Evolutionary conservation across 1,140 invertebrate species (phyloP).

Genomic region (Neomicropteryx cornuta): DNA sequence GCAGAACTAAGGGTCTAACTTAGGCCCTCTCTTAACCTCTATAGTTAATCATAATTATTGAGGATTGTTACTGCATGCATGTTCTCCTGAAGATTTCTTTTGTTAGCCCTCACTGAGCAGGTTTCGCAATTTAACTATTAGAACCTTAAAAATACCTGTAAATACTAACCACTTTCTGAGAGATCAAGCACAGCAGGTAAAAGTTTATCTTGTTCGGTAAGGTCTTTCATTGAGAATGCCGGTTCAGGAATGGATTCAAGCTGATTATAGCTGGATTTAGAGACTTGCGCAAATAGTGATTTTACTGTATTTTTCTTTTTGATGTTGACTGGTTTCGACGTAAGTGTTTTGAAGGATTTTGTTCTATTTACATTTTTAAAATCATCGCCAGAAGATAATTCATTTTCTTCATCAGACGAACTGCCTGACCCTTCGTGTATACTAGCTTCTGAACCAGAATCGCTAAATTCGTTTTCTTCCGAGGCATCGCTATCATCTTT

Average conservation of each 20-base stretch:
- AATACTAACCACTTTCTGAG: constrained; percentile 36
- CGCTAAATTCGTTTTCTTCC: constrained; percentile 29
- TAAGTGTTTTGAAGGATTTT: constrained; percentile 14
- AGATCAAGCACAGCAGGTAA: constrained; percentile 33
- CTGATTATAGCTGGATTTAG: constrained; percentile 19
- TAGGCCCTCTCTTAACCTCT: too few relatives aligned
- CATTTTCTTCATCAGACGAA: constrained; percentile 24
- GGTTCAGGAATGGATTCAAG: constrained; percentile 12
- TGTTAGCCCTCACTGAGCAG: neutral
- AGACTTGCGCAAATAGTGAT: constrained; percentile 21
- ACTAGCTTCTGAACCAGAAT: constrained; percentile 36
- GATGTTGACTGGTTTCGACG: constrained; percentile 7
- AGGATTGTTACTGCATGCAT: constrained; percentile 2
- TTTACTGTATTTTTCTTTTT: constrained; percentile 14
- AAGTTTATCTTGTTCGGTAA: constrained; percentile 35
- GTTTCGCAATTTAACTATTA: constrained; percentile 4
- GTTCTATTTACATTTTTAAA: constrained; percentile 9
- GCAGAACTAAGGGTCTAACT: too few relatives aligned
- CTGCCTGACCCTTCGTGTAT: constrained; percentile 22
- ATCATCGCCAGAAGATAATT: constrained; percentile 23
- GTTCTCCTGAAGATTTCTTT: constrained; percentile 4
- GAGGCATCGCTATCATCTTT: constrained; percentile 25
- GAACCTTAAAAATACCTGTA: neutral
- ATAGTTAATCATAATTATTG: constrained; percentile 1
- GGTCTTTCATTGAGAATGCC: constrained; percentile 28